Conservation (phyloP, 1,140 invertebrate genomes). For the Diachasma alloeum region DNA sequence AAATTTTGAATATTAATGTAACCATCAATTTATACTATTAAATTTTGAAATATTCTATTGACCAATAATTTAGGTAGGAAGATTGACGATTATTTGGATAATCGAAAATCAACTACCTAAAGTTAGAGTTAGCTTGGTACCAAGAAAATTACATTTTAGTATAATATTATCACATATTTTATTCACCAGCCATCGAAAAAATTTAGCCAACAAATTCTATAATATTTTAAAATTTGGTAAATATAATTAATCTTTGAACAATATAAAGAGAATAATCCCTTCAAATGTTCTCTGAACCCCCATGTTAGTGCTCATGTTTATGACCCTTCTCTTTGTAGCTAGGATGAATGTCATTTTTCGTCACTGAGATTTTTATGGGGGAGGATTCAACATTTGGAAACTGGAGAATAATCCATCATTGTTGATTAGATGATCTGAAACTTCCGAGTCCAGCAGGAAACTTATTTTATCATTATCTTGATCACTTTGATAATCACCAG, state of each 20-base stretch:
- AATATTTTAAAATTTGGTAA: too few relatives aligned
- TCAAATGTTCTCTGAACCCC: slow-evolving; percentile 34
- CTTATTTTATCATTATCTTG: slow-evolving; percentile 17
- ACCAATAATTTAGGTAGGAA: too few relatives aligned
- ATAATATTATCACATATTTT: too few relatives aligned
- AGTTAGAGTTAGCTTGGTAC: too few relatives aligned
- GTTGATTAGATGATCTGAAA: slow-evolving; percentile 43
- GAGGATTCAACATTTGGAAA: slow-evolving; percentile 5
- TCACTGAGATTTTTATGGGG: slow-evolving; percentile 36
- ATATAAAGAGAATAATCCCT: slow-evolving; percentile 34
- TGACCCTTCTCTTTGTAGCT: slow-evolving; percentile 40
- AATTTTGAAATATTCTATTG: too few relatives aligned
- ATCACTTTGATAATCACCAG: not conserved
- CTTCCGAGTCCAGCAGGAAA: slow-evolving; percentile 26
- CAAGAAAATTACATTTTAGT: too few relatives aligned
- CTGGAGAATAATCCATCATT: slow-evolving; percentile 38
- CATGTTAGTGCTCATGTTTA: slow-evolving; percentile 29
- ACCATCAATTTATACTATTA: too few relatives aligned
- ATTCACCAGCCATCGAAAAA: too few relatives aligned
- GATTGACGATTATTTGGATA: too few relatives aligned
- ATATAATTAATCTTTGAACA: slow-evolving; percentile 56
- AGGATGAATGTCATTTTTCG: slow-evolving; percentile 42
- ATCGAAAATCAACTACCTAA: too few relatives aligned
- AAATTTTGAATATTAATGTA: too few relatives aligned
- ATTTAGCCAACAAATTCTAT: too few relatives aligned